Evolutionary conservation across 2,888 invertebrate genomes (phyloP), one percentile per base, ranked within the genome.

Genomic region (Masnerella sp.): DNA sequence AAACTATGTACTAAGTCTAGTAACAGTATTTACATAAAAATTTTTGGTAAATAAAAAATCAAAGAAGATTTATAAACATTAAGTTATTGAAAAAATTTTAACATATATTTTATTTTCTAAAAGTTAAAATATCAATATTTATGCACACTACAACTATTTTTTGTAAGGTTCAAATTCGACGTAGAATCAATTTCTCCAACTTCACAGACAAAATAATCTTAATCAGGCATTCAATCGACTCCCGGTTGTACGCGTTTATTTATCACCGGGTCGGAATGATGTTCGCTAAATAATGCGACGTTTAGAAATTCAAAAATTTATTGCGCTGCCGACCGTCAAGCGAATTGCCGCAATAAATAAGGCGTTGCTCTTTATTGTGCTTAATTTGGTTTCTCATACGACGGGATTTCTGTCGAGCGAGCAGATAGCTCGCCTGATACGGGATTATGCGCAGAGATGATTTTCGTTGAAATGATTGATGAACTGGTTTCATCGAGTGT

Each of bases 251-350:
- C 67, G 67, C 56, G n/a, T 12, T 47, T 56, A 67, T 67, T 67
- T 56, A 67, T 67, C 28, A 9, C 25, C 40, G 12, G 9, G n/a
- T 7, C 14, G 17, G 7, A 54, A 47, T 47, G 38, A 22, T 54
- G 54, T 47, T 47, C 20, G 5, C 64, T 7, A 52, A 65, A 65
- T 65, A 47, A 52, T 7, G 40, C 40, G 32, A 28, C 56, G 40
- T 56, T 67, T 56, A 56, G 65, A 67, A 67, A 67, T 45, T 45
- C 56, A 40, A 28, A 47, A 67, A 56, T 56, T 67, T 56, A 67
- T 56, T 34, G 38, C 49, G 47, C 52, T 14, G 36, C 11, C 20
- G 11, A 14, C 9, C 15, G 45, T 18, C 28, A 15, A 22, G 36
- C 15, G 30, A 56, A 34, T 56, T 30, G 32, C 32, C 28, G 56